Conservation (phyloP, 2,113 vertebrate genomes). For the Calidris pygmaea region DNA sequence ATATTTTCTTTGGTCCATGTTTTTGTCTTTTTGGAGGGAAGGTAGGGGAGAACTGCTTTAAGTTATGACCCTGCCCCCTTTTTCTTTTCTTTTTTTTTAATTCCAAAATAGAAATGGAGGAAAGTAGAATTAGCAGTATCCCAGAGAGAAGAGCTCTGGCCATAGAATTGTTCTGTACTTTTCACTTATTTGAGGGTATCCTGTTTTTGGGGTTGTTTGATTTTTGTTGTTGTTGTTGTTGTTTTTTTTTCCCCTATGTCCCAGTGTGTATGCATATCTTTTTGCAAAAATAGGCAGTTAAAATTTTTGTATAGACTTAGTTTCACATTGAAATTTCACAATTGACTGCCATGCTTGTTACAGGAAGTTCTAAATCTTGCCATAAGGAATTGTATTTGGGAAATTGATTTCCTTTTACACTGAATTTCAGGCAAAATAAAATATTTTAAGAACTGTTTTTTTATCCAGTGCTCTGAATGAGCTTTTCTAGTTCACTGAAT, state of each 20-base stretch:
- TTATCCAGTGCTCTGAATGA: slow-evolving; percentile 49
- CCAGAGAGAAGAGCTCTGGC: neutral
- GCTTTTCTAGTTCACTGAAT: slow-evolving; percentile 64
- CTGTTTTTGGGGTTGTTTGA: neutral
- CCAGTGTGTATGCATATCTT: neutral
- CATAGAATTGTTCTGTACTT: neutral
- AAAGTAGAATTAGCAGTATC: neutral
- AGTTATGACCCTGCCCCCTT: neutral
- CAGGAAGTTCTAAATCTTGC: slow-evolving; percentile 3
- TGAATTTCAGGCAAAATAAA: slow-evolving; percentile 58
- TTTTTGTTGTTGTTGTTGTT: too few species aligned
- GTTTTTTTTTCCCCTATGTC: neutral
- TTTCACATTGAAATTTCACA: slow-evolving; percentile 59
- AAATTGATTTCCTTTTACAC: slow-evolving; percentile 14
- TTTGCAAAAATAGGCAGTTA: neutral
- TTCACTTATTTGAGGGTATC: neutral
- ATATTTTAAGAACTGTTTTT: slow-evolving; percentile 38
- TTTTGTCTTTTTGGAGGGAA: neutral
- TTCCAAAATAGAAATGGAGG: neutral
- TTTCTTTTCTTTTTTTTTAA: neutral
- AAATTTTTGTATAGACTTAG: slow-evolving; percentile 20
- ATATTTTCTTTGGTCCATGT: neutral
- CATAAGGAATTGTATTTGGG: slow-evolving; percentile 10
- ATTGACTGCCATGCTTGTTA: slow-evolving; percentile 43
- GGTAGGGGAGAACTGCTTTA: accelerated